These are phyloP conservation scores for Temnopleurus reevesii DNA, from an alignment of 53 echinoderm and acorn worm genomes.

Conservation along the genomic window DNA sequence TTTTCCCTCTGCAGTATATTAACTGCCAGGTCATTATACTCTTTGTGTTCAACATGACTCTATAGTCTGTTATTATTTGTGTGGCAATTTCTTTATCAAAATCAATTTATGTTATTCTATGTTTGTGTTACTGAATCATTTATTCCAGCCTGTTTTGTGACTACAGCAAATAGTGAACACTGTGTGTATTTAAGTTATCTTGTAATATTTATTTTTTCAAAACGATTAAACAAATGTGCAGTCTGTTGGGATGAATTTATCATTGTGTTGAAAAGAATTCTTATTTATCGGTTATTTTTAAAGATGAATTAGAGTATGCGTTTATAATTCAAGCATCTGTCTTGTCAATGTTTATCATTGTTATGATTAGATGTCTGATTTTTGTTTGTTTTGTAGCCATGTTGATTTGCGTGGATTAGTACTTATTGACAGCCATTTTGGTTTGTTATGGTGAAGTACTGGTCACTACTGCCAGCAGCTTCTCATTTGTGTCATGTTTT, in stretches of 20 bases:
- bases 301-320: slow-evolving; percentile 38
- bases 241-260: slow-evolving; percentile 47
- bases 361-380: neutral
- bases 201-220: slow-evolving; percentile 58
- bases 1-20: slow-evolving; percentile 53
- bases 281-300: slow-evolving; percentile 58
- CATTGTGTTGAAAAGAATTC: slow-evolving; percentile 37
- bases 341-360: slow-evolving; percentile 38
- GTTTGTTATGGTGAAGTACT: slow-evolving; percentile 40
- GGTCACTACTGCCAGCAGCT: slow-evolving; percentile 56
- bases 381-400: slow-evolving; percentile 53
- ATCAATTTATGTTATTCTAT: slow-evolving; percentile 52
- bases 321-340: slow-evolving; percentile 43
- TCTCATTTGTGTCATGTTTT: slow-evolving; percentile 57
- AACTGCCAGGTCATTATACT: slow-evolving; percentile 49
- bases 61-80: slow-evolving; percentile 41
- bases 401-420: slow-evolving; percentile 61
- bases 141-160: slow-evolving; percentile 54
- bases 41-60: slow-evolving; percentile 47
- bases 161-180: slow-evolving; percentile 58
- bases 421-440: slow-evolving; percentile 60
- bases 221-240: slow-evolving; percentile 50
- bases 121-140: slow-evolving; percentile 55
- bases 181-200: slow-evolving; percentile 59
- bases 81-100: slow-evolving; percentile 58